Evolutionary conservation across 1,140 invertebrate species (phyloP), one percentile per base, ranked within the genome.

Genomic region (Oncopeltus fasciatus): DNA sequence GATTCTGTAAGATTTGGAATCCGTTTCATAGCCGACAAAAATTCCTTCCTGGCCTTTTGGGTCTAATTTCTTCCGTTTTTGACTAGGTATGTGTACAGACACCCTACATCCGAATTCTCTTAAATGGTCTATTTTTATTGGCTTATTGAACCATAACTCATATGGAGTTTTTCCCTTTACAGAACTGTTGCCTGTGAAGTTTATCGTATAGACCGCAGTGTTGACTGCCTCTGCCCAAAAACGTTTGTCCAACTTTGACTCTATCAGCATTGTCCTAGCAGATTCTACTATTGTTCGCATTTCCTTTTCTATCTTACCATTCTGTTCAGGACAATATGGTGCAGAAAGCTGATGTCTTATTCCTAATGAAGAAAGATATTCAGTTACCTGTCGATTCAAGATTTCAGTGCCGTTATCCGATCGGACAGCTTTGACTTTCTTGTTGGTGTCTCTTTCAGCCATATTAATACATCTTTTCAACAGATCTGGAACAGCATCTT

Each of bases 191-290:
- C 72, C 70, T 12, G 72, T 73, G 59, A 69, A 65, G 65, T 77
- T 77, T 11, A 74, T 33, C 0, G 74, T 65, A 63, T 68, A 73
- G 1, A 64, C 70, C 14, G 33, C 58, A 14, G 69, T 72, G 64
- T 73, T 71, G 1, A 72, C 66, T 20, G 75, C 73, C 65, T 77
- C 72, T 16, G 66, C 67, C 74, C 74, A 77, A 61, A 73, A 70
- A 1, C 2, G 56, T 38, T 72, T 69, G 1, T 51, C 31, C n/a
- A 77, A 57, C 11, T 69, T 63, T 44, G 67, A 68, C 72, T 60
- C 11, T 62, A 53, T 46, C 14, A 75, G 33, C 66, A 72, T 69
- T 12, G 71, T 71, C 63, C 68, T 68, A 9, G 63, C 66, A 56
- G 65, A 56, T 59, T 68, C 69, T n/a, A 70, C 64, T 3, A 72